Evolutionary conservation across 2,888 invertebrate genomes (phyloP), one percentile per base, ranked within the genome.

Genomic region (Brenthis hecate): DNA sequence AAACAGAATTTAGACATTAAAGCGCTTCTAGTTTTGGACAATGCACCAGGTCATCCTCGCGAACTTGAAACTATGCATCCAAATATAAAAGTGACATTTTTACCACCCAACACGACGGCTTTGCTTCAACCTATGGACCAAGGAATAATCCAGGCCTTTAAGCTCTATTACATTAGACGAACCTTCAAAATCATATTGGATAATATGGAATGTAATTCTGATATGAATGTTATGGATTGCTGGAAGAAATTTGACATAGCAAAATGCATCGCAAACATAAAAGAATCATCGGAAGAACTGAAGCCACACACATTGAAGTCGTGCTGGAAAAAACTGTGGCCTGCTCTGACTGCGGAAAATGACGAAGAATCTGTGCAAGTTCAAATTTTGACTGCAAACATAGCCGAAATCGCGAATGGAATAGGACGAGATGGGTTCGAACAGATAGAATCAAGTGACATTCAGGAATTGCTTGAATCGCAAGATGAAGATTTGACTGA

Each of bases 401-500:
- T 75, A 60, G 74, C 69, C 72, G 70, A 77, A 74, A 74, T 76
- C 56, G 75, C 75, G 60, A 77, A 71, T 75, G 75, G 72, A 72
- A 77, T 78, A 78, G 75, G 75, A 77, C 74, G 73, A 76, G 71
- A 76, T 77, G 75, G 73, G 56, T 75, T 74, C 65, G 72, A 74
- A 75, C 72, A 72, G 58, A 73, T 71, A 76, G 72, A 75, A 75
- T 75, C 74, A 72, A 76, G 72, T 75, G 73, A 76, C 56, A 72
- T 77, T 75, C 76, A 73, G 64, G 69, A 76, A 56, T 75, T 78
- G 56, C 72, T 76, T 65, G 74, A 75, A 72, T 72, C 71, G 68
- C 72, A 73, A 71, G 72, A 75, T 74, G 77, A 76, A 68, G 74
- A 77, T 64, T 81, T 76, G 74, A 75, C 76, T 74, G 74, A 78